Evolutionary conservation across 2,113 vertebrate species (phyloP).

Genomic region (Dunckerocampus dactyliophorus): DNA sequence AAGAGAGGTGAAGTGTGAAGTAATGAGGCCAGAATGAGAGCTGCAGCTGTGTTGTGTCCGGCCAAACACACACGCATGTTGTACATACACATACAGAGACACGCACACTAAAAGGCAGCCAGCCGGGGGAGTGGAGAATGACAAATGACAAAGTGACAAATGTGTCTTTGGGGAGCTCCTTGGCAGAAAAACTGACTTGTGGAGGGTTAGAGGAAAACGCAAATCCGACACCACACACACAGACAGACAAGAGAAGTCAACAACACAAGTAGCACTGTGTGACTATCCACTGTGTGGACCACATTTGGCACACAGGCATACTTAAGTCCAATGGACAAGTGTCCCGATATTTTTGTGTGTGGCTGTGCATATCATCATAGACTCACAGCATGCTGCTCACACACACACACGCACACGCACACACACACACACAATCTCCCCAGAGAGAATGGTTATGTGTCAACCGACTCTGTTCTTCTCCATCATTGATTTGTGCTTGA

Average conservation of each 20-base stretch:
- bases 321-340: background rate
- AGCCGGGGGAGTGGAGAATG: constrained; percentile 51
- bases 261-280: constrained; percentile 5
- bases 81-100: constrained; percentile 11
- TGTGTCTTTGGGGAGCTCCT: constrained; percentile 49
- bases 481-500: background rate
- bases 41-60: constrained; percentile 56
- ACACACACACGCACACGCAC: too few species aligned
- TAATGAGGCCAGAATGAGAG: constrained; percentile 53
- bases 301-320: background rate
- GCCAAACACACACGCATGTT: constrained; percentile 7
- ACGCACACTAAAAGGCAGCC: constrained; percentile 28
- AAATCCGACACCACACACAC: constrained; percentile 20
- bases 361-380: background rate
- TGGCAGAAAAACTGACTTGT: constrained; percentile 35
- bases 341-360: constrained; percentile 2
- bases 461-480: background rate
- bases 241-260: constrained; percentile 8
- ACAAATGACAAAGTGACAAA: constrained; percentile 65
- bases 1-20: constrained; percentile 49
- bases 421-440: background rate
- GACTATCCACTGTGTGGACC: background rate
- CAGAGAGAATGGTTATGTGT: background rate
- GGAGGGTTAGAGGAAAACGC: constrained; percentile 37
- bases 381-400: too few species aligned